Percentiles rank a stretch among this genome's conserved stretches.
Conservation (phyloP, 2,113 vertebrate species). For the Chaetodon auriga region DNA sequence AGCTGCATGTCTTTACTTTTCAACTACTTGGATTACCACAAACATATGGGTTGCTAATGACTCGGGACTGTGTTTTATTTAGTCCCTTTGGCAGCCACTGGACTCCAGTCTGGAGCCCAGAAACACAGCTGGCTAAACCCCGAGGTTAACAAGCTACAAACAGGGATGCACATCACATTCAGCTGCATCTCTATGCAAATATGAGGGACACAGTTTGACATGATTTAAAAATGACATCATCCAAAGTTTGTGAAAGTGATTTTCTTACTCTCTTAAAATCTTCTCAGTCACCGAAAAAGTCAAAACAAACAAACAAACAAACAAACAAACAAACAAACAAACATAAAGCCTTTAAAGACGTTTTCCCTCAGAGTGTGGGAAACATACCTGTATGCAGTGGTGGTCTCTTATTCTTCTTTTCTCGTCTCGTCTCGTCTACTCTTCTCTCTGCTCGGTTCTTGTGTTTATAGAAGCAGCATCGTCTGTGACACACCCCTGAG, state of each 20-base stretch:
- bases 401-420: background rate
- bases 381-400: slow-evolving; percentile 59
- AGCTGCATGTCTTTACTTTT: background rate
- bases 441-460: slow-evolving; percentile 16
- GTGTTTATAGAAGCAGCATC: slow-evolving; percentile 64
- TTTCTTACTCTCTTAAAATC: background rate
- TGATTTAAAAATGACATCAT: background rate
- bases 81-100: slow-evolving; percentile 24
- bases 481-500: slow-evolving; percentile 62
- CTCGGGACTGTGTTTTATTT: background rate
- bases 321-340: no score
- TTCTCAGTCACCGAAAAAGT: no score
- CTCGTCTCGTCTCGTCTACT: background rate
- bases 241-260: background rate
- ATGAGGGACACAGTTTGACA: background rate
- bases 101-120: slow-evolving; percentile 28
- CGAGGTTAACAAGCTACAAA: background rate
- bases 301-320: no score
- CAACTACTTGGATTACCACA: background rate
- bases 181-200: background rate
- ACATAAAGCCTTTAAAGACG: background rate
- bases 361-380: background rate
- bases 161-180: slow-evolving; percentile 3
- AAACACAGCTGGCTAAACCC: slow-evolving; percentile 57
- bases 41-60: background rate